Evolutionary conservation across 2,797 vertebrate species (phyloP), one percentile per base, ranked within the genome.

Genomic region (Lepilemur septentrionalis): DNA sequence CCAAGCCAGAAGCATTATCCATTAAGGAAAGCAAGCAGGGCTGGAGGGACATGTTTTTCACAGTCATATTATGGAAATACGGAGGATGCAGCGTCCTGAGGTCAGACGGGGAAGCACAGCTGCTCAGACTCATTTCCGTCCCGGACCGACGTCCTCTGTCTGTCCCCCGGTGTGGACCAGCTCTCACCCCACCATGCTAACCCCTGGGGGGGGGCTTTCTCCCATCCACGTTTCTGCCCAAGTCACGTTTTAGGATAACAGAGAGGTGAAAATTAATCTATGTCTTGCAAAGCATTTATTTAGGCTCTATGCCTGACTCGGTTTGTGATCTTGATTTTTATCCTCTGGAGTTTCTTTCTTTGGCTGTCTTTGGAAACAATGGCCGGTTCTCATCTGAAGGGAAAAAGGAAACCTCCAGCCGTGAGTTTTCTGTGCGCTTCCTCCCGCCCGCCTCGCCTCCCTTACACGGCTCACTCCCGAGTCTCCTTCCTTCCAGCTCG

Each of bases 1-100:
- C 86, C 97, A 98, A 98, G 97, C 72, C 95, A 97, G 94, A 87
- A 96, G 89, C 91, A 96, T 88, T 67, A 81, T 97, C 86, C 97
- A 98, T 98, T 98, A 82, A 98, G 50, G 93, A 93, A 95, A 97
- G 97, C 92, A 93, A 97, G 82, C 97, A 86, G 93, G 86, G 81
- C 96, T 95, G 96, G 75, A 93, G 96, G 92, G 97, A 97, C 81
- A 79, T 94, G 52, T 96, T 98, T 97, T 96, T 96, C 96, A 23
- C 86, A 97, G 94, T 79, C 94, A 76, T 95, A 80, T 82, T 96
- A 28, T 96, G 84, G 94, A 98, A 93, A 89, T 73, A 91, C 93
- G 96, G 96, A 95, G 96, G 92, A 87, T 92, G 50, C 89, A 75
- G 61, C 91, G 86, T 89, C 93, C 80, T 96, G 89, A 97, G 97